Conservation (phyloP, 1,140 invertebrate species). For the Bombus consobrinus region DNA sequence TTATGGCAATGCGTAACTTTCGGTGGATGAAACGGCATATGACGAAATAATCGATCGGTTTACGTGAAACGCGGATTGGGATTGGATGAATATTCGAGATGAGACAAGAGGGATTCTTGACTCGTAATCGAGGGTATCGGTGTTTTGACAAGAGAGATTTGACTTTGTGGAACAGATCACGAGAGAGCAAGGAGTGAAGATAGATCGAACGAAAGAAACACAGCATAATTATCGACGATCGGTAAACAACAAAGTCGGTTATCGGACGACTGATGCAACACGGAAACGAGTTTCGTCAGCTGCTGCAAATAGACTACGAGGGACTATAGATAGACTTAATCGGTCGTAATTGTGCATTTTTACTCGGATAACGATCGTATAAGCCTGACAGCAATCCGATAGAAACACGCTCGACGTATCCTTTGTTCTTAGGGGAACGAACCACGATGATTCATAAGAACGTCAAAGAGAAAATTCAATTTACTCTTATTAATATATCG, state of each 20-base stretch:
- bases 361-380: slow-evolving; percentile 51
- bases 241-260: slow-evolving; percentile 64
- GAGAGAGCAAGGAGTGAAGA: background rate
- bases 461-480: background rate
- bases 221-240: slow-evolving; percentile 59
- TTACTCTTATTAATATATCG: no score
- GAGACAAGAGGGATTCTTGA: background rate
- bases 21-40: no score
- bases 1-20: no score
- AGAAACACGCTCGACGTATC: slow-evolving; percentile 26
- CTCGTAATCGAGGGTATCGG: slow-evolving; percentile 40
- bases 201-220: slow-evolving; percentile 11
- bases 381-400: slow-evolving; percentile 20
- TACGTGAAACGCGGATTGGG: no score
- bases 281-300: slow-evolving; percentile 80
- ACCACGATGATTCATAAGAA: slow-evolving; percentile 34
- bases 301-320: slow-evolving; percentile 59
- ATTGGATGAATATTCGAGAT: background rate
- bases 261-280: slow-evolving; percentile 78
- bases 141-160: slow-evolving; percentile 46
- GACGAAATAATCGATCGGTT: no score
- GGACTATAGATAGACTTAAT: slow-evolving; percentile 57
- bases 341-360: slow-evolving; percentile 53
- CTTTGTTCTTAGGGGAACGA: slow-evolving; percentile 39
- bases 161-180: slow-evolving; percentile 17